A percentile compares a stretch with the other conserved stretches of the same genome.
These are phyloP conservation scores for Limnephilus lunatus DNA, from an alignment of 2,888 invertebrate genomes.

Conservation along the genomic window DNA sequence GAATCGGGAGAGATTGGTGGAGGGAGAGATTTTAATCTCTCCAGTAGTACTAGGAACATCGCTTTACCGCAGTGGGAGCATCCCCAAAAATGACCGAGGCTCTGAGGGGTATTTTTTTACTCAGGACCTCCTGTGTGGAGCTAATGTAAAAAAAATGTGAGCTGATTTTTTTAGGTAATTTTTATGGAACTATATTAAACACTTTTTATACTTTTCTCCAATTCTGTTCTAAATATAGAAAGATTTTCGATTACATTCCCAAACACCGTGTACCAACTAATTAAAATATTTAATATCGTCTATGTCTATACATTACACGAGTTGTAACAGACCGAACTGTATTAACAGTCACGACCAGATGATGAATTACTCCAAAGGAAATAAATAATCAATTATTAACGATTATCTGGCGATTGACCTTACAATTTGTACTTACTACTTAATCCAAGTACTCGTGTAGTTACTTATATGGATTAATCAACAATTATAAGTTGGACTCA, in stretches of 20 bases:
- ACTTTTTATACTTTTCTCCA: too few species aligned
- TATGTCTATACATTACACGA: neutral
- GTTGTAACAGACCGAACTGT: neutral
- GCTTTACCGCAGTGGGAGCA: too few species aligned
- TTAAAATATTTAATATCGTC: neutral
- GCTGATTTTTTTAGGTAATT: too few species aligned
- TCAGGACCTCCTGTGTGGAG: too few species aligned
- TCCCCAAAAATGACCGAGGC: too few species aligned
- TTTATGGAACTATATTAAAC: too few species aligned
- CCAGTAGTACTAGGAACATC: too few species aligned
- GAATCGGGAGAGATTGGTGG: too few species aligned
- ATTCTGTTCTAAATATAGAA: neutral
- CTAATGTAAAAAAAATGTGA: too few species aligned
- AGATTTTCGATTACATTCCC: neutral
- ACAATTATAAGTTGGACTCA: neutral
- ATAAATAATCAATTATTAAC: neutral
- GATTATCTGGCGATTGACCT: neutral
- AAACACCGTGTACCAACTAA: neutral
- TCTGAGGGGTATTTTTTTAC: too few species aligned
- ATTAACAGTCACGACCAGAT: neutral
- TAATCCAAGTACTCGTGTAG: neutral
- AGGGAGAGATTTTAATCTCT: too few species aligned
- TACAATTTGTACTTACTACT: neutral
- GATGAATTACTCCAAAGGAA: neutral
- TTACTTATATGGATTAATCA: neutral